Conservation (phyloP, 2,888 invertebrate genomes). For the Lutraria lutraria region DNA sequence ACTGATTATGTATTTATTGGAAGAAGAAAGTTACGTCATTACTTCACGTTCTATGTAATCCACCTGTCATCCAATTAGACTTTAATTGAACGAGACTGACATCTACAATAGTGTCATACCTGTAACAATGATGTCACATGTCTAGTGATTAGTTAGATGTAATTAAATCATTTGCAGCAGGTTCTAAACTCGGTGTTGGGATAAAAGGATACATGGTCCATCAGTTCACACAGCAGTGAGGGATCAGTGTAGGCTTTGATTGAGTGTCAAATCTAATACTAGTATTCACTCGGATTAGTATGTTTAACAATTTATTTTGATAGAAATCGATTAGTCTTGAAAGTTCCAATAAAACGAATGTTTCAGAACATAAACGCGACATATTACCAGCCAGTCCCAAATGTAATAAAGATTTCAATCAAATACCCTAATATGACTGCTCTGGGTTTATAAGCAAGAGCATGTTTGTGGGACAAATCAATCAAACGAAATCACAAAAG, state of each 20-base stretch:
- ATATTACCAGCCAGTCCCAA: too few species aligned
- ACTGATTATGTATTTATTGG: background rate
- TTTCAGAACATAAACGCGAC: too few species aligned
- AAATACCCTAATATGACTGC: too few species aligned
- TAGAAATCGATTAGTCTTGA: too few species aligned
- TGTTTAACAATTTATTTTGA: background rate
- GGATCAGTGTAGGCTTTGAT: background rate
- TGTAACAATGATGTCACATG: constrained; percentile 7
- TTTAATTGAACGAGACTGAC: constrained; percentile 23
- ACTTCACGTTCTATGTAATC: background rate
- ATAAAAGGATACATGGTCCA: background rate
- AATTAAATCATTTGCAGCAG: background rate
- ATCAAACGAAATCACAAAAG: too few species aligned
- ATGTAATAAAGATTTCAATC: too few species aligned
- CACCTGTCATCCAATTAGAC: background rate
- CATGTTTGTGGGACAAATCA: too few species aligned
- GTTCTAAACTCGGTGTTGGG: background rate
- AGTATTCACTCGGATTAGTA: background rate
- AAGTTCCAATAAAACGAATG: too few species aligned
- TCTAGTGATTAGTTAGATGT: background rate
- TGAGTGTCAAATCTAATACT: background rate
- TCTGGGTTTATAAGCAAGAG: too few species aligned
- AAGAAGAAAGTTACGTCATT: background rate
- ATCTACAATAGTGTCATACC: constrained; percentile 4
- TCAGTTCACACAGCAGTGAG: background rate